These are phyloP conservation scores for Acleris laterana DNA, from an alignment of 2,888 invertebrate genomes.

Conservation along the genomic window DNA sequence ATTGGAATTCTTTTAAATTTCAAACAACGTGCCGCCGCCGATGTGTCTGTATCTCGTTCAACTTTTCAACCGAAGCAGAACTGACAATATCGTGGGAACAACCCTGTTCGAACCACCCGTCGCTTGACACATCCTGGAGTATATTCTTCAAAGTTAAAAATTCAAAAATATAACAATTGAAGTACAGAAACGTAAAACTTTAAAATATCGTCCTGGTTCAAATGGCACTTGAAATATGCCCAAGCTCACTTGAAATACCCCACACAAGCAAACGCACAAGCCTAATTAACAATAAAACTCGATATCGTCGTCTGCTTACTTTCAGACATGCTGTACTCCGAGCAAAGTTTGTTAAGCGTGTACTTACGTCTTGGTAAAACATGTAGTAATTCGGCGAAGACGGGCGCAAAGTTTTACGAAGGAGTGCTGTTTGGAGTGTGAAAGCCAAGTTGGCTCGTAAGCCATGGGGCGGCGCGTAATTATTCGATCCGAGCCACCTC, in stretches of 20 bases:
- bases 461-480: slow-evolving; percentile 59
- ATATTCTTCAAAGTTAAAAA: slow-evolving; percentile 2
- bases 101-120: slow-evolving; percentile 24
- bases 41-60: slow-evolving; percentile 54
- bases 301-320: slow-evolving; percentile 24
- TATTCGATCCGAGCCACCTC: slow-evolving; percentile 71
- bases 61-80: slow-evolving; percentile 69
- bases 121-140: slow-evolving; percentile 11
- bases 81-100: slow-evolving; percentile 61
- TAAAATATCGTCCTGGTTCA: too few relatives aligned
- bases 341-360: slow-evolving; percentile 64
- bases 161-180: neutral
- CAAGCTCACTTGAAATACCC: neutral
- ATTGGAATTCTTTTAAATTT: slow-evolving; percentile 81
- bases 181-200: neutral
- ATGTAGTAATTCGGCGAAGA: slow-evolving; percentile 71
- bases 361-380: slow-evolving; percentile 69
- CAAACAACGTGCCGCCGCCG: slow-evolving; percentile 60
- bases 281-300: slow-evolving; percentile 20
- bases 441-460: slow-evolving; percentile 67
- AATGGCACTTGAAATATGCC: too few relatives aligned
- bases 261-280: slow-evolving; percentile 2
- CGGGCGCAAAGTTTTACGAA: slow-evolving; percentile 64
- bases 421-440: slow-evolving; percentile 61
- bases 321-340: slow-evolving; percentile 44